Base-by-base conservation (phyloP, 2,113 vertebrate species). In the Bostrychus sinensis region DNA sequence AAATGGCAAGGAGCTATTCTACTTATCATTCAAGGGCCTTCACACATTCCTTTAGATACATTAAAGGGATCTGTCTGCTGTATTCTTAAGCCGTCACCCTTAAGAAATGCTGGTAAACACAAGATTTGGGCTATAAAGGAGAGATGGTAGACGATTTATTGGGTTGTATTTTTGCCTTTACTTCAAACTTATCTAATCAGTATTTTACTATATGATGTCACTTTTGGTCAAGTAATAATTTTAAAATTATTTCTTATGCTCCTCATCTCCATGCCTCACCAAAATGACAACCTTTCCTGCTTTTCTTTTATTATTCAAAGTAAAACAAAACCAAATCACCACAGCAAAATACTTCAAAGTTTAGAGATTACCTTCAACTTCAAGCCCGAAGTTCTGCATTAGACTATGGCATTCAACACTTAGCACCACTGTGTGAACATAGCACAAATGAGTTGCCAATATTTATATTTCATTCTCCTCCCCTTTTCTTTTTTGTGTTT, bases 1-100 rank as follows among this genome's bases (percentile, higher is more conserved):
- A 66, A 77, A 70, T 69, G 59, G 59, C 56, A 62, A 70, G 39
- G 56, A 66, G 41, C 62, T 61, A 66, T 58, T 76, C 17, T 54
- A 25, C 9, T 68, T 53, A 75, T 70, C 64, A 50, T 73, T 80
- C 34, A 56, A 66, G 62, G 64, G 75, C 62, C 59, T 28, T 53
- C 13, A 46, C 25, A 48, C 34, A 41, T 16, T 14, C 25, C 48
- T 51, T 51, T 51, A 30, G 53, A 62, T 59, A 45, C 37, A 19
- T 55, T 55, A 19, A 36, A 55, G n/a, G 50, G 28, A 36, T 32
- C 1, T 36, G n/a, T 51, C 26, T 12, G 28, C 43, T 55, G 26
- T 43, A n/a, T 69, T 13, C 38, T 26, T 34, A 54, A 71, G 38
- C 23, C 17, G n/a, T 50, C 66, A 19, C 28, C 41, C 4, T 48